A percentile compares a stretch with the other conserved stretches of the same genome.
Evolutionary conservation across 2,888 invertebrate genomes (phyloP).

Genomic region (Phengaris arion): DNA sequence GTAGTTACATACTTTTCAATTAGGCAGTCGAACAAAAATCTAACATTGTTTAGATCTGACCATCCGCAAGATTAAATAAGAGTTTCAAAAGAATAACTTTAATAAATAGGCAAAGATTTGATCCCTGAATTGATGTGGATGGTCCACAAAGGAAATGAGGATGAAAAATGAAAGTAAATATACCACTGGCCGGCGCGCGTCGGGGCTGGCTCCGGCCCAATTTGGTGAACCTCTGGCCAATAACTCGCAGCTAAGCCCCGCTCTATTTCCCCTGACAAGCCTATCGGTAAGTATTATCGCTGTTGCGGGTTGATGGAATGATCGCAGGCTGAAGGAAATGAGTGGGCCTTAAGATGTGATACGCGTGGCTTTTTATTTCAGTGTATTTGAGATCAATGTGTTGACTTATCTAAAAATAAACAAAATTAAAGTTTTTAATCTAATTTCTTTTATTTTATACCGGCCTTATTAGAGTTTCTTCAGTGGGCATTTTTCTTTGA

Average conservation of each 20-base stretch:
- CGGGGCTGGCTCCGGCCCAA: slow-evolving; percentile 3
- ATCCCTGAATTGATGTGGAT: background rate
- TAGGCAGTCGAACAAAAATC: too few relatives aligned
- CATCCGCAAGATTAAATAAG: background rate
- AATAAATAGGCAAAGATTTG: background rate
- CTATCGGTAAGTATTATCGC: slow-evolving; percentile 9
- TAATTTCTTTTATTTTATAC: too few relatives aligned
- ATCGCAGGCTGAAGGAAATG: background rate
- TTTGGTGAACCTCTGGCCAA: slow-evolving; percentile 11
- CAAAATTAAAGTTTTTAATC: too few relatives aligned
- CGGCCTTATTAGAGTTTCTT: too few relatives aligned
- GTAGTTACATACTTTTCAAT: too few relatives aligned
- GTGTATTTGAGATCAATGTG: too few relatives aligned
- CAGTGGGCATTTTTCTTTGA: too few relatives aligned
- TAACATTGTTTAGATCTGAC: too few relatives aligned
- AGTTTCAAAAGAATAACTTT: background rate
- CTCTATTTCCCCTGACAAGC: background rate
- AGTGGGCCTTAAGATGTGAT: background rate
- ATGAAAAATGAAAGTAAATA: background rate
- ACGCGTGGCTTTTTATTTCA: too few relatives aligned
- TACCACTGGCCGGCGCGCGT: background rate
- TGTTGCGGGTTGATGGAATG: slow-evolving; percentile 5
- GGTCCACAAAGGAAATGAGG: background rate
- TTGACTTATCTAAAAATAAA: too few relatives aligned
- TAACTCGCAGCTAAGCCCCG: slow-evolving; percentile 4